Evolutionary conservation across 2,113 vertebrate species (phyloP), one percentile per base, ranked within the genome.

Genomic region (Sinocyclocheilus maitianheensis): DNA sequence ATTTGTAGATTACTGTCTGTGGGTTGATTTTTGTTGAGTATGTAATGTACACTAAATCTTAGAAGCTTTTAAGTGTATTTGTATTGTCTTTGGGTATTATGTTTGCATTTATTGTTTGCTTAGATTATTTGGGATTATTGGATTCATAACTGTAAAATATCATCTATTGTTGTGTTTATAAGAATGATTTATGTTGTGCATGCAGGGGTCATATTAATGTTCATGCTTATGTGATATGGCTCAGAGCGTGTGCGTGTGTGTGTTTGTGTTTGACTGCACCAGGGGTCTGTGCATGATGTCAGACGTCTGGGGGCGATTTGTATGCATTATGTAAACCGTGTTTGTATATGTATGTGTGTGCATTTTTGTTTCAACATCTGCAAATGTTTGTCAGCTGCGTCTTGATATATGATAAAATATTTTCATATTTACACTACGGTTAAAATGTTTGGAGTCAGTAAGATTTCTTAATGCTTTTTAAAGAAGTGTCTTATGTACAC

Each of bases 1-100:
- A 77, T 34, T 75, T 71, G 8, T 26, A 77, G 78, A 86, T 77
- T 83, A 55, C 10, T 18, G 78, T 55, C 75, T 85, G 62, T 67
- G 22, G 62, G 24, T 71, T 16, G 48, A 22, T 34, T 43, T 34
- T 4, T 40, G 24, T n/a, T 3, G 5, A 22, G 58, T n/a, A 75
- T 69, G 26, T 34, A 69, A 1, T 26, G n/a, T 20, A 14, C 43
- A 16, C 2, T 76, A 12, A 20, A 26, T 55, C 7, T 55, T 72
- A n/a, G 37, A 12, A 6, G 20, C 4, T 34, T 26, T 55, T 77
- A 20, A 53, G 26, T 11, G 43, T 55, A 72, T 40, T 43, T 43
- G 3, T n/a, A 12, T 43, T 2, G 9, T 77, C 48, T 77, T 77
- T 22, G 14, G 46, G 43, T 53, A 16, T 48, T 14, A 18, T 18